Base-by-base conservation (phyloP, 2,797 vertebrate genomes). In the Chelon labrosus region DNA sequence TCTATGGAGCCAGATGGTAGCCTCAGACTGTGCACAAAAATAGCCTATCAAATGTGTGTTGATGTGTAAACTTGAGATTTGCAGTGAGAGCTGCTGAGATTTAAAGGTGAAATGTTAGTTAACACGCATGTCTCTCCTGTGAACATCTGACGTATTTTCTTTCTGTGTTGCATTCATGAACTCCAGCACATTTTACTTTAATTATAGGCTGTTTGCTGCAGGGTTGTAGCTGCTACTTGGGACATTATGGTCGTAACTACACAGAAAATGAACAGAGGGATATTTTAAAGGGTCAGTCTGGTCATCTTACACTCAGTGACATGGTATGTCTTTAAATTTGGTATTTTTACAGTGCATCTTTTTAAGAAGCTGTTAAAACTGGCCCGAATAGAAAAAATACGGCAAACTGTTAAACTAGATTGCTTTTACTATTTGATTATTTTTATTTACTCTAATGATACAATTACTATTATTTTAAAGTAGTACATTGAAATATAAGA, bases 1-100 rank as follows among this genome's bases (percentile, higher is more conserved):
- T 54, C 79, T 57, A 38, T 38, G 74, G 10, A 65, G 85, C 90
- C 92, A 93, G 91, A 93, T 93, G 92, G 92, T 85, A 62, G 89
- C 86, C 83, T 82, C 85, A 79, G 86, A 85, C 79, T 41, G 79
- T 49, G 79, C 59, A 75, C 81, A 82, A 54, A 89, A 92, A 93
- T 90, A 91, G 85, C 77, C 67, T 7, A 27, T 71, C 62, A 41
- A 72, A 88, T 82, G 83, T 65, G 70, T 68, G 82, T 47, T 85
- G 83, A 83, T 81, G 82, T 85, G 84, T 76, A 80, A 86, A 86
- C 72, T 69, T 51, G 54, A 68, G 83, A 73, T 71, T n/a, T 55
- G 77, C n/a, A 52, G 53, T 75, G 73, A n/a, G 75, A 77, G 64
- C 59, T 56, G 66, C 71, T 50, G 55, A 63, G 56, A 73, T 75